phyloP scores from a whole-genome alignment of 2,113 vertebrate species.

The Phoxinus phoxinus region DNA sequence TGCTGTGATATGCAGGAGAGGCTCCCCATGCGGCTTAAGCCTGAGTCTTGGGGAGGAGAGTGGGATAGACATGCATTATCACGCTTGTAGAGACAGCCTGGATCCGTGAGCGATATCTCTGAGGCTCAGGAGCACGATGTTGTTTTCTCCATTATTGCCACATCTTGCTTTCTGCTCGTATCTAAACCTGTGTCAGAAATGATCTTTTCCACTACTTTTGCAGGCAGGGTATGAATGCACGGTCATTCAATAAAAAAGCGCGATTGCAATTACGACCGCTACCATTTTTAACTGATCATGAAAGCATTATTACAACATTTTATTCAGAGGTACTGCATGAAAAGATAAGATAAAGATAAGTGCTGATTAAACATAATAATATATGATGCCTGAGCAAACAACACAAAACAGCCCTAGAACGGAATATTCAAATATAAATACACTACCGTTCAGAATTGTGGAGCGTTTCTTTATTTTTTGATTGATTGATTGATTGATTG shows the following conservation, averaged over 20 bases:
- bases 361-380: background rate
- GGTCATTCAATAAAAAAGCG: background rate
- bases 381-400: background rate
- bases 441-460: background rate
- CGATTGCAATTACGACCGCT: background rate
- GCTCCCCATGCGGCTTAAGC: constrained; percentile 2
- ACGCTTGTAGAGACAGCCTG: constrained; percentile 34
- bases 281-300: background rate
- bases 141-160: constrained; percentile 14
- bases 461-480: background rate
- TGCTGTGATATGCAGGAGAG: constrained; percentile 27
- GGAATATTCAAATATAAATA: background rate
- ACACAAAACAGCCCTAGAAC: background rate
- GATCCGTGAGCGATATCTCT: constrained; percentile 15
- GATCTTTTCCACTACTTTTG: background rate
- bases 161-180: constrained; percentile 13
- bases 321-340: background rate
- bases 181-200: background rate
- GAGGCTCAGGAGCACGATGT: background rate
- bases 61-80: constrained; percentile 24
- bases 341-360: background rate
- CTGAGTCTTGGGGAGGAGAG: background rate
- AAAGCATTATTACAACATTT: background rate
- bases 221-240: background rate
- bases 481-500: no score